Base-by-base conservation (phyloP, 2,888 invertebrate genomes). In the Tinea semifulvella region DNA sequence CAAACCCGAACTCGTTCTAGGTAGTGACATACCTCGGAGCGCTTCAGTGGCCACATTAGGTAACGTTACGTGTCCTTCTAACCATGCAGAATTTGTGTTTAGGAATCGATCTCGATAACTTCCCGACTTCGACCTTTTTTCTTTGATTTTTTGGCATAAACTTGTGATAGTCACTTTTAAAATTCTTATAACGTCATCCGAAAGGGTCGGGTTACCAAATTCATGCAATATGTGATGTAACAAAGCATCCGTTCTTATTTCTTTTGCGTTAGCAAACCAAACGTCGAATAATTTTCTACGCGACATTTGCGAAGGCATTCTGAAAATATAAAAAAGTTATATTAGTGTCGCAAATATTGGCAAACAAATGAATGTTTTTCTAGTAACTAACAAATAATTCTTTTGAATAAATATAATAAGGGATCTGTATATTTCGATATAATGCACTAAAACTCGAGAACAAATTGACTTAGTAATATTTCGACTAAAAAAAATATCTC, bases 211-310 rank as follows among this genome's bases (percentile, higher is more conserved):
- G 43, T 27, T 27, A 43, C 28, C 28, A 43, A 28, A 27, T 43
- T 28, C 28, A 20, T 43, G 43, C 43, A 27, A 19, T 27, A 43
- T 43, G 43, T 43, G 28, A 43, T 43, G 31, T 43, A 43, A 43
- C 28, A 43, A 43, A 17, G 43, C 43, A 35, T 36, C 44, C 27
- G 25, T 22, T 44, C 36, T 20, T 11, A 36, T 25, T 25, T 36
- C 38, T 17, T 44, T 44, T 36, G 20, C 35, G 36, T 44, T 43
- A 31, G 35, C 31, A 35, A 35, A 28, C 43, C 22, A 31, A 43
- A 43, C 20, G 35, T 35, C 43, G 27, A 43, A 43, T 19, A 43
- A 8, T 18, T 28, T 19, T 31, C 25, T 35, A 25, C 38, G 13
- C 22, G 44, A 44, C 25, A 44, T 36, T 44, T 38, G 22, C 25